Conservation (phyloP, 2,888 invertebrate species). For the Piscicola geometra region DNA sequence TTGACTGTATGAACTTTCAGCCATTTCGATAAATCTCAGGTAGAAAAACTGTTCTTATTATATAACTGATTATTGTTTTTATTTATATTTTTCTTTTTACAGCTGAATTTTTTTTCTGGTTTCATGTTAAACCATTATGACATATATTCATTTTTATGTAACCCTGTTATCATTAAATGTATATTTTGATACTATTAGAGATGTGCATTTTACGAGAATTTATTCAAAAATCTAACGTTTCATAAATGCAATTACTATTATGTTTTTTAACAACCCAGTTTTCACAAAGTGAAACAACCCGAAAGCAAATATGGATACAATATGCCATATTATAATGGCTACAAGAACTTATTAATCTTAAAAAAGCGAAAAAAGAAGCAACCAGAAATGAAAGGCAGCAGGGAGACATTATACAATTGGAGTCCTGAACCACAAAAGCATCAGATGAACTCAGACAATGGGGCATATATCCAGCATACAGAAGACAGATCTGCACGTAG, state of each 20-base stretch:
- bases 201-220: not conserved
- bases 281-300: no score
- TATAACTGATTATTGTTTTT: not conserved
- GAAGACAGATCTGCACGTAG: conserved; percentile 77
- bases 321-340: no score
- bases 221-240: not conserved
- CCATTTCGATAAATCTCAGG: not conserved
- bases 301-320: no score
- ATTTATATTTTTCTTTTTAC: conserved; percentile 11
- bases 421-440: not conserved
- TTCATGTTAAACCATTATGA: no score
- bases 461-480: conserved; percentile 74
- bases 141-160: conserved; percentile 14
- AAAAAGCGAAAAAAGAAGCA: not conserved
- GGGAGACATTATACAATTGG: not conserved
- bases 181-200: not conserved
- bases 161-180: conserved; percentile 1
- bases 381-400: not conserved
- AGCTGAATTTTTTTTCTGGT: no score
- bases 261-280: no score
- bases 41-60: not conserved
- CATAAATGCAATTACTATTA: not conserved
- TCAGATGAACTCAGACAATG: conserved; percentile 27
- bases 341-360: not conserved
- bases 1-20: not conserved